Evolutionary conservation across 2,888 invertebrate genomes (phyloP).

Genomic region (Drosophila longiperda): DNA sequence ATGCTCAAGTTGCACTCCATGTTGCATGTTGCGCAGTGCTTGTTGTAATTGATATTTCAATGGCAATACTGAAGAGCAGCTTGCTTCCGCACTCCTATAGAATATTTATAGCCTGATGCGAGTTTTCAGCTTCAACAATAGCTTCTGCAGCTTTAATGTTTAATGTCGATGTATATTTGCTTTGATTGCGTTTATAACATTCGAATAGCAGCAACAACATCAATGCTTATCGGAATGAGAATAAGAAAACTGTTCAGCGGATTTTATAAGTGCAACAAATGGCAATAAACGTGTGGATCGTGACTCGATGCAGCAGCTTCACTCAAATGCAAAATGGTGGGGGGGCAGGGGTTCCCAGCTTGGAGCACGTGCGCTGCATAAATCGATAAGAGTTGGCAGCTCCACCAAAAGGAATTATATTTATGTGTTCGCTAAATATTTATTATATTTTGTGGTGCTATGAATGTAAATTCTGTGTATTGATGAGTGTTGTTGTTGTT

Average conservation of each 20-base stretch:
- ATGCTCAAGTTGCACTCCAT: slow-evolving; percentile 57
- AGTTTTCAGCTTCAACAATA: slow-evolving; percentile 12
- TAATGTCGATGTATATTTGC: slow-evolving; percentile 66
- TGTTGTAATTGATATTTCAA: slow-evolving; percentile 74
- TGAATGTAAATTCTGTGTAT: slow-evolving; percentile 59
- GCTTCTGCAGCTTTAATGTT: slow-evolving; percentile 45
- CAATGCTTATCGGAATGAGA: neutral
- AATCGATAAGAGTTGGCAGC: slow-evolving; percentile 44
- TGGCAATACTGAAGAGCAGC: slow-evolving; percentile 25
- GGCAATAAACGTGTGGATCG: slow-evolving; percentile 67
- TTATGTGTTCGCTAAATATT: slow-evolving; percentile 55
- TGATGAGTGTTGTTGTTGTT: neutral
- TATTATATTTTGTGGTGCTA: slow-evolving; percentile 48
- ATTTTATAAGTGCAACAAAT: slow-evolving; percentile 80
- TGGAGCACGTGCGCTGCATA: slow-evolving; percentile 54
- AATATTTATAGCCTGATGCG: neutral
- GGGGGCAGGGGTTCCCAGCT: slow-evolving; percentile 18
- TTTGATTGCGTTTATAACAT: slow-evolving; percentile 61
- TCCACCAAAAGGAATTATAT: slow-evolving; percentile 58
- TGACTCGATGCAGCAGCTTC: slow-evolving; percentile 44
- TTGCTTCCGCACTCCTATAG: slow-evolving; percentile 1
- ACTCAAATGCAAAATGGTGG: slow-evolving; percentile 30
- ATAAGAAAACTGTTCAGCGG: slow-evolving; percentile 64
- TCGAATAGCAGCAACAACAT: slow-evolving; percentile 4
- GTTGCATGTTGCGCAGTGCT: slow-evolving; percentile 38